Conservation (phyloP, 1,140 invertebrate species). For the Charaxes varanes region DNA sequence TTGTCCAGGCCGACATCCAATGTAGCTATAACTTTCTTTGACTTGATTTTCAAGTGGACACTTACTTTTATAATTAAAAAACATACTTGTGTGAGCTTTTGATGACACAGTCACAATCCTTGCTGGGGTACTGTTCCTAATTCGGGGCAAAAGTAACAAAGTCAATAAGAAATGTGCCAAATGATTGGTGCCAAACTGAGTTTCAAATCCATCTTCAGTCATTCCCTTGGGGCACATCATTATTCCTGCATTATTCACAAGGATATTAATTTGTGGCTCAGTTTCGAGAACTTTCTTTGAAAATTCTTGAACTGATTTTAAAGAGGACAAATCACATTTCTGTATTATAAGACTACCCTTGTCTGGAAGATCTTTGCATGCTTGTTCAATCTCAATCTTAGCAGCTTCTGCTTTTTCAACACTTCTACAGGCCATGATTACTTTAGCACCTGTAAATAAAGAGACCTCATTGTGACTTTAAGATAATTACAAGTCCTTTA, state of each 20-base stretch:
- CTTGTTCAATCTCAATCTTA: slow-evolving; percentile 62
- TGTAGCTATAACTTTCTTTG: too few species aligned
- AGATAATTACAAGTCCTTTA: too few species aligned
- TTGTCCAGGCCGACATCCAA: too few species aligned
- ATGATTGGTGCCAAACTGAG: slow-evolving; percentile 87
- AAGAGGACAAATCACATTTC: slow-evolving; percentile 81
- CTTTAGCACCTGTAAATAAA: slow-evolving; percentile 78
- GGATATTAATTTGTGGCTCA: slow-evolving; percentile 79
- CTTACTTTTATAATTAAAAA: slow-evolving; percentile 1
- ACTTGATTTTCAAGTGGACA: too few species aligned
- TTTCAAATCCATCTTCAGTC: slow-evolving; percentile 89
- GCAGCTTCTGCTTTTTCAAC: slow-evolving; percentile 72
- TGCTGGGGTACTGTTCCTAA: slow-evolving; percentile 77
- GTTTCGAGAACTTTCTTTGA: slow-evolving; percentile 76
- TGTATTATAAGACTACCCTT: slow-evolving; percentile 76
- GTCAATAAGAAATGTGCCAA: slow-evolving; percentile 91
- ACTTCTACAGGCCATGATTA: slow-evolving; percentile 86
- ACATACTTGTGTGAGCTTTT: slow-evolving; percentile 63
- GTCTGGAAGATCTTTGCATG: slow-evolving; percentile 58
- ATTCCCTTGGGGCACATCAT: slow-evolving; percentile 80
- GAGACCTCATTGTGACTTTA: too few species aligned
- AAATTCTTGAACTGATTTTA: slow-evolving; percentile 83
- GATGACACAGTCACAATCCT: slow-evolving; percentile 77
- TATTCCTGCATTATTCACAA: slow-evolving; percentile 89
- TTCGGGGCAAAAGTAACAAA: slow-evolving; percentile 80